Evolutionary conservation across 2,888 invertebrate species (phyloP).

Genomic region (Theretra japonica): DNA sequence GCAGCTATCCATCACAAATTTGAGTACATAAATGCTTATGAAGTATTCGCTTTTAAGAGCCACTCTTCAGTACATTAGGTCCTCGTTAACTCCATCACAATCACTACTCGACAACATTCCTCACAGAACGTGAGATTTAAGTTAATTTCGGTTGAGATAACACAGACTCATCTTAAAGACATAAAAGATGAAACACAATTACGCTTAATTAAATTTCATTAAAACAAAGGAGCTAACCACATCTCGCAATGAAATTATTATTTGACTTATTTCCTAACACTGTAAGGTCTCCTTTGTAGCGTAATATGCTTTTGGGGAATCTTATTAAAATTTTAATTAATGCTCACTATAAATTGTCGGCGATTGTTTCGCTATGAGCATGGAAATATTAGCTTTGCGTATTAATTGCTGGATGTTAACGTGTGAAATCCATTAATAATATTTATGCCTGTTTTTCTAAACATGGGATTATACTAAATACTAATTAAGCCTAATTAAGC

Average conservation of each 20-base stretch:
- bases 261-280: constrained; percentile 65
- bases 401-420: not conserved
- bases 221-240: constrained; percentile 60
- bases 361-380: constrained; percentile 51
- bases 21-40: not conserved
- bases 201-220: constrained; percentile 62
- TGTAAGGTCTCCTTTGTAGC: constrained; percentile 61
- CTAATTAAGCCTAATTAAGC: too few species aligned
- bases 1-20: not conserved
- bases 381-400: constrained; percentile 32
- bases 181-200: constrained; percentile 56
- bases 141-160: constrained; percentile 32
- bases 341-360: constrained; percentile 61
- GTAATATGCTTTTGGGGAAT: constrained; percentile 56
- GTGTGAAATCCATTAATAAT: too few species aligned
- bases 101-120: not conserved
- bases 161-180: constrained; percentile 45
- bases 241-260: constrained; percentile 60
- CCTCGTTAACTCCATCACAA: not conserved
- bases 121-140: constrained; percentile 13
- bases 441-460: too few species aligned
- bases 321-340: constrained; percentile 72
- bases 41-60: not conserved
- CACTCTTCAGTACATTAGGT: not conserved
- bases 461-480: too few species aligned